phyloP scores from a whole-genome alignment of 2,113 vertebrate species.

The Pomatorhinus ruficollis region DNA sequence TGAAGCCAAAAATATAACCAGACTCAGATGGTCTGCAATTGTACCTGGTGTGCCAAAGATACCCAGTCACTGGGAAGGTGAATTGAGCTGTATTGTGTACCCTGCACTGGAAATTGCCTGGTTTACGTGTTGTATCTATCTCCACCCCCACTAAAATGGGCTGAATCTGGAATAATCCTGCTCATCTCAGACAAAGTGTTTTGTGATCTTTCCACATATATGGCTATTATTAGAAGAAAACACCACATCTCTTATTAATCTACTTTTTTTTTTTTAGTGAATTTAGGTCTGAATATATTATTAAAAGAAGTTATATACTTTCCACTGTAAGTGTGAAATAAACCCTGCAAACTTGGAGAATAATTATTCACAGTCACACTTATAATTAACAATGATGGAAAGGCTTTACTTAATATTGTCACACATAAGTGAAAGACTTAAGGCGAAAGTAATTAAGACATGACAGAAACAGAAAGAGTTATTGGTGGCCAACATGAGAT shows the following conservation, averaged over 20 bases:
- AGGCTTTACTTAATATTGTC: slow-evolving; percentile 45
- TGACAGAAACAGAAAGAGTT: slow-evolving; percentile 28
- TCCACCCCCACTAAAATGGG: neutral
- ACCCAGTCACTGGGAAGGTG: neutral
- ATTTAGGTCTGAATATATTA: neutral
- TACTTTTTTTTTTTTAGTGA: neutral
- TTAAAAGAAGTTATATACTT: neutral
- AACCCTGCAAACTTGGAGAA: neutral
- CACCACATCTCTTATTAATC: neutral
- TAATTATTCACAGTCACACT: slow-evolving; percentile 57
- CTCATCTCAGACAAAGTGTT: neutral
- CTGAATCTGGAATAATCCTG: neutral
- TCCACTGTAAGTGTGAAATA: slow-evolving; percentile 6
- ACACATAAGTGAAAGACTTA: slow-evolving; percentile 25
- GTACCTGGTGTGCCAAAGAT: neutral
- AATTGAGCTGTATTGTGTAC: neutral
- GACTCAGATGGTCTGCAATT: neutral
- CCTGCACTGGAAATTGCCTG: neutral
- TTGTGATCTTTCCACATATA: neutral
- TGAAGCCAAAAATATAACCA: neutral
- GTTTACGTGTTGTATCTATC: neutral
- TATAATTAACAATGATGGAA: slow-evolving; percentile 49
- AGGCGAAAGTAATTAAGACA: slow-evolving; percentile 31
- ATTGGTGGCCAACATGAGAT: neutral
- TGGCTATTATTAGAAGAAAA: neutral